Evolutionary conservation across 2,113 vertebrate genomes (phyloP), one percentile per base, ranked within the genome.

Genomic region (Cephalopterus ornatus): DNA sequence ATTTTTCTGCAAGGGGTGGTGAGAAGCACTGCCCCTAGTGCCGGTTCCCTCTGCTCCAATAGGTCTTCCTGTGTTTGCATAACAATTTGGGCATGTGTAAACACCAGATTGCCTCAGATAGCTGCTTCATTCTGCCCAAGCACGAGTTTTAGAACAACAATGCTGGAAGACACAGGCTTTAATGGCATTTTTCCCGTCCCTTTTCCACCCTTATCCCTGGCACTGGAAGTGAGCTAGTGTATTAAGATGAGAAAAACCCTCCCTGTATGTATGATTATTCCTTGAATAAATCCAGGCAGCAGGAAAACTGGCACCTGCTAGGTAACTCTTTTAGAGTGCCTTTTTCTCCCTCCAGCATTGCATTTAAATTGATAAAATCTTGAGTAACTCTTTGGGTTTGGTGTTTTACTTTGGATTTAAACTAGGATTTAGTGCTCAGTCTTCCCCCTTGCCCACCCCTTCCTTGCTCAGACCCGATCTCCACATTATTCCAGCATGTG

Each of bases 61-160:
- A 26, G 76, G 19, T 22, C 85, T 71, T 52, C 52, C 85, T 39
- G 68, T 92, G 93, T 92, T 96, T 96, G 95, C 92, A 65, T 75
- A 93, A 93, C 88, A 89, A 78, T 94, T 76, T 84, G 93, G 92
- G 68, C 65, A 80, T 13, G 8, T 55, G 76, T 50, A 90, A 95
- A 92, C 95, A 77, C 17, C 6, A 0, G 0, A 35, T 47, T 70
- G 78, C 85, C 94, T 86, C 55, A 42, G 35, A 58, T 63, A 19
- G 52, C 88, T 62, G 78, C 30, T 72, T 15, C 53, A 5, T 33
- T 56, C 88, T 44, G 89, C 79, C 85, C 30, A 1, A 58, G 67
- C 28, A 0, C 9, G 66, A 71, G 56, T 21, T 87, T 21, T 12
- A 41, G 37, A 47, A 37, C 85, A 95, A 15, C 23, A 20, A 17